Evolutionary conservation across 2,888 invertebrate species (phyloP), one percentile per base, ranked within the genome.

Genomic region (Agrenia bidenticulata): DNA sequence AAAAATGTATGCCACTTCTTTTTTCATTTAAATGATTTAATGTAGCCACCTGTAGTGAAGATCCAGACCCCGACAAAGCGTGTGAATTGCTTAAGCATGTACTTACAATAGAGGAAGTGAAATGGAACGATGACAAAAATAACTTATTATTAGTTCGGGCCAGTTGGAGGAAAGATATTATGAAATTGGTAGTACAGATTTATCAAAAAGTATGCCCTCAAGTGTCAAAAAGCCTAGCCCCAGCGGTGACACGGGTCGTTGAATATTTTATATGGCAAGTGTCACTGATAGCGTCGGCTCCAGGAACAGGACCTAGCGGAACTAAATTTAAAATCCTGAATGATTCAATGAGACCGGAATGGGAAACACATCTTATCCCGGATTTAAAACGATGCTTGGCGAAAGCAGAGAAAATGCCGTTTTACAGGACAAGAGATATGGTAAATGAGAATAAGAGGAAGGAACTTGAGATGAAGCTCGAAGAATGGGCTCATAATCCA

Each of bases 321-420:
- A n/a, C 13, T 2, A 57, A 57, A 23, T 57, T 4, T 13, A 17
- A 41, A 9, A 15, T 19, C 17, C 21, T 51, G 4, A 13, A 11
- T 19, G 19, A 21, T 13, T 15, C n/a, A n/a, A 41, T 39, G 9
- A 17, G 13, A 7, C 7, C 41, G 13, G 32, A 32, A 17, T 57
- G 56, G 56, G 41, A 37, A 2, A n/a, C 26, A 4, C 17, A 45
- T 45, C 41, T 57, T 2, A 23, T 24, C n/a, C 2, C 17, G 11
- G 61, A 61, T 19, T 37, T 67, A 24, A 57, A 61, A 2, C 15
- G 19, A 2, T 67, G 67, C 37, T 7, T 24, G 9, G 58, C 42
- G 1, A 53, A 58, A 13, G 64, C 64, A 2, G 2, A 7, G 13
- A 57, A 54, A 49, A 61, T 67, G 57, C 53, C 41, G 1, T 64